These are phyloP conservation scores for Emberiza fucata DNA, from an alignment of 2,113 vertebrate species.

Conservation along the genomic window DNA sequence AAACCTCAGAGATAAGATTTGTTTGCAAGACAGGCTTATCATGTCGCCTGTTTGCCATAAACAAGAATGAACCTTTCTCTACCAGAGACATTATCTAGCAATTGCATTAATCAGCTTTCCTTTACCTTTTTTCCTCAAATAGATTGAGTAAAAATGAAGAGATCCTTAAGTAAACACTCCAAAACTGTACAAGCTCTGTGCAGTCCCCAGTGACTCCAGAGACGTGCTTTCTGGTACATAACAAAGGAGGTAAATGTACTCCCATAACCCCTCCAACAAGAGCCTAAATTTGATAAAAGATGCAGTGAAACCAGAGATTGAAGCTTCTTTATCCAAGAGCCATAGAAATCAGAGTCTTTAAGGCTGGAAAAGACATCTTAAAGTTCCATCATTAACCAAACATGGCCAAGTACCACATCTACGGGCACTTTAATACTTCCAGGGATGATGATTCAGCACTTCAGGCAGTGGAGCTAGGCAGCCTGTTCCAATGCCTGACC, in stretches of 20 bases:
- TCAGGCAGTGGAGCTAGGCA: background rate
- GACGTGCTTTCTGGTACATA: accelerated
- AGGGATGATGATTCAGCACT: background rate
- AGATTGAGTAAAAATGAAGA: background rate
- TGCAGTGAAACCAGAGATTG: background rate
- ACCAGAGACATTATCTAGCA: background rate
- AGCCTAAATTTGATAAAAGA: background rate
- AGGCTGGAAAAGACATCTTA: background rate
- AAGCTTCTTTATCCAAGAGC: background rate
- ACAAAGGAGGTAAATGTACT: background rate
- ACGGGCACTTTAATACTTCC: background rate
- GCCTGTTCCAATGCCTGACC: background rate
- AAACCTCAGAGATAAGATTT: background rate
- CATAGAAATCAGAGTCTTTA: background rate
- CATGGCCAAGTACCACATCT: background rate
- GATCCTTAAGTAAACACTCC: background rate
- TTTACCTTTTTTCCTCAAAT: background rate
- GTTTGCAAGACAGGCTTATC: background rate
- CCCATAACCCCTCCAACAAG: background rate
- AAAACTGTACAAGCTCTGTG: background rate
- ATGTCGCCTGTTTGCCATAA: background rate
- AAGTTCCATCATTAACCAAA: background rate
- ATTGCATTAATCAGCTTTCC: background rate
- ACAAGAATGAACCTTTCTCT: background rate
- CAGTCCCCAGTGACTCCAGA: background rate